Conservation (phyloP, 2,888 invertebrate species). For the Thalpophila matura region DNA sequence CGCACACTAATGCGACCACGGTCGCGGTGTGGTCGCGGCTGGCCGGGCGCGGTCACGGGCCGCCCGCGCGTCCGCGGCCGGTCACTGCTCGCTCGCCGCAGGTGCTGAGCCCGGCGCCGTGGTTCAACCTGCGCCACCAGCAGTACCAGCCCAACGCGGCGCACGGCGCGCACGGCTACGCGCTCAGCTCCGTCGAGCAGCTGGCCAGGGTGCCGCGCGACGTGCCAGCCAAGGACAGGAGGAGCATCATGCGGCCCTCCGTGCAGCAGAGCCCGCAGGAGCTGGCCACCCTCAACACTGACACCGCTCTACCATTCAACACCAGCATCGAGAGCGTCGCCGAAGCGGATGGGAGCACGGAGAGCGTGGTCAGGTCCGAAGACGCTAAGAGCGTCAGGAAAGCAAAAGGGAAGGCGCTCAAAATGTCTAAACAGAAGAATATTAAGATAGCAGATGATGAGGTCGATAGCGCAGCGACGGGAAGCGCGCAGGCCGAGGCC, state of each 20-base stretch:
- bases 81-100: too few species aligned
- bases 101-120: conserved; percentile 83
- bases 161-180: conserved; percentile 82
- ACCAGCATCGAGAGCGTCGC: conserved; percentile 1
- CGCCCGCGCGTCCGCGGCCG: neutral
- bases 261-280: conserved; percentile 9
- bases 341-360: neutral
- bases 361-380: neutral
- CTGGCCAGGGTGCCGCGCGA: conserved; percentile 57
- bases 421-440: conserved; percentile 55
- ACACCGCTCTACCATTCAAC: neutral
- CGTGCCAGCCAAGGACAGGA: conserved; percentile 58
- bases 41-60: too few species aligned
- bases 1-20: too few species aligned
- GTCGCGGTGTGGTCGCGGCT: too few species aligned
- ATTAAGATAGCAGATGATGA: conserved; percentile 29
- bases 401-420: conserved; percentile 62
- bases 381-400: neutral
- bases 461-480: neutral
- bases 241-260: conserved; percentile 65
- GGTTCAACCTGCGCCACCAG: conserved; percentile 92
- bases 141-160: conserved; percentile 90
- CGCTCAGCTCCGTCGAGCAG: conserved; percentile 69
- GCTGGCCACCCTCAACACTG: neutral
- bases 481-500: neutral